Evolutionary conservation across 2,113 vertebrate species (phyloP), one percentile per base, ranked within the genome.

Genomic region (Condylura cristata): DNA sequence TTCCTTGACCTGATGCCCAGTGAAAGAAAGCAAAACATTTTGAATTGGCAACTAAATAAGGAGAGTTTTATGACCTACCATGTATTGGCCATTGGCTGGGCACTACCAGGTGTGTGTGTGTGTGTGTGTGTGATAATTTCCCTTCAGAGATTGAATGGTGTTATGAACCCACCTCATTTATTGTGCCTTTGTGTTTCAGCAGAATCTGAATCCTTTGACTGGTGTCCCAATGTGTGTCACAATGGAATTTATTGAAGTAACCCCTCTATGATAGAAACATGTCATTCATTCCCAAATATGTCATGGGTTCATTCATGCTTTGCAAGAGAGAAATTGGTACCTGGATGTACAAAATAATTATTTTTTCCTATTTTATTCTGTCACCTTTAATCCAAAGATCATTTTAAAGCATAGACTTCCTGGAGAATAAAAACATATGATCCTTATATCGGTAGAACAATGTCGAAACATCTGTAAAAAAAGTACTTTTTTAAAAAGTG

Each of bases 11-110:
- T 70, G 3, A 30, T 76, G 32, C 22, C 8, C 41, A 56, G 18
- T 72, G 60, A 81, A 56, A 91, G 68, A 56, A 56, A 22, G 53
- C 53, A 28, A 84, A 81, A 32, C 28, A 60, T 74, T 86, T 74
- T 78, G 39, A 78, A 93, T 86, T 93, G 37, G 86, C 66, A 95
- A 48, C 39, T 18, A 83, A 63, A 6, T 26, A 72, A 60, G 30
- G 26, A 70, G 14, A 2, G 3, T 39, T n/a, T n/a, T 63, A 37
- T 84, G 75, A 11, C 2, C 1, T 18, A 51, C 30, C 0, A 0
- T 60, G 10, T 83, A 26, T 26, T 16, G 41, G n/a, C 60, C n/a
- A 61, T 13, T 48, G 37, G 9, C 5, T 39, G 70, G 13, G 32
- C 65, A 24, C 37, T 56, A 26, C 20, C 71, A 56, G 24, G 12